Base-by-base conservation (phyloP, 2,113 vertebrate genomes). In the Atlantisia rogersi region DNA sequence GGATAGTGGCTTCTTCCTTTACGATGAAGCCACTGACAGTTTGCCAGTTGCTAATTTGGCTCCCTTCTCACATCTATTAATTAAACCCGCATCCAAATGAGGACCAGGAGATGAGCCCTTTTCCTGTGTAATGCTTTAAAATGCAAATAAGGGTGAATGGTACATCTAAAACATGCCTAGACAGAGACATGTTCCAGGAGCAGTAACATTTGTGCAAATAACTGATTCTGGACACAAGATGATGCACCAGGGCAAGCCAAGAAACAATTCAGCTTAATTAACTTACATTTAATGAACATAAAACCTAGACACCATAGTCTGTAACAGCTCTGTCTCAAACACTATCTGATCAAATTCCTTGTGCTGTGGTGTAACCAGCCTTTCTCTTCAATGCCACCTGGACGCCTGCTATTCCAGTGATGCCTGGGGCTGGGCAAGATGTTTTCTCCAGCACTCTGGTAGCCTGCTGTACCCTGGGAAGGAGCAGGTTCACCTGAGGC, bases 81-180 rank as follows among this genome's bases (percentile, higher is more conserved):
- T 92, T 88, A 94, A 90, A 90, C 3, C 3, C 3, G 65, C 63
- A 83, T 40, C 39, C 58, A 93, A 77, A 88, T 16, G 50, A 64
- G 18, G 62, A 32, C 55, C 65, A 15, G 50, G 92, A 53, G 55
- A 59, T 46, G 59, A 92, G 44, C 7, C 44, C 59, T 86, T 48
- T 83, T 31, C 37, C 53, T 24, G 22, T 69, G 12, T 31, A 80
- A 83, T 40, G 29, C 52, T 92, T 91, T 84, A 90, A 88, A 92
- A 84, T 46, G 69, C 64, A 70, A 63, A 64, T 58, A 67, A 80
- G 42, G 50, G 50, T 8, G 86, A 88, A 46, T 8, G 11, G 42
- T 29, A 55, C 1, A 1, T 55, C 26, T 81, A 39, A 74, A 93
- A 70, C 55, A 78, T 3, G 20, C 48, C 52, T 31, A 68, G 32